A percentile compares a stretch with the other conserved stretches of the same genome.
Conservation (phyloP, 2,113 vertebrate species). For the Enhydra lutris region DNA sequence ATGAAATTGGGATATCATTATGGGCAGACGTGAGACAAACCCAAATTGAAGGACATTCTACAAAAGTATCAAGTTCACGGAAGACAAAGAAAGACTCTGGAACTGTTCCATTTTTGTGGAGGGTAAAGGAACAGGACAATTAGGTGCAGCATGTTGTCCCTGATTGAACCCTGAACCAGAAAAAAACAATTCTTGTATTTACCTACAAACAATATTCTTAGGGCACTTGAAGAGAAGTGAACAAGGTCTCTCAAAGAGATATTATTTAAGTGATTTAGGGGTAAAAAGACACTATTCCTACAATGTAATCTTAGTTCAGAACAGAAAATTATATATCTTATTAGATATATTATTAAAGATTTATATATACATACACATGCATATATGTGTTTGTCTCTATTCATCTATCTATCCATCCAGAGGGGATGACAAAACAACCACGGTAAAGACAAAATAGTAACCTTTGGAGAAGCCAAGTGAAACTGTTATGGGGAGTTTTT, state of each 20-base stretch:
- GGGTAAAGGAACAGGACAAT: background rate
- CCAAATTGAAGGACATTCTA: background rate
- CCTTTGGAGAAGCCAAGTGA: background rate
- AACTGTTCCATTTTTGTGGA: background rate
- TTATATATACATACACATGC: too few species aligned
- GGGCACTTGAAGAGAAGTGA: background rate
- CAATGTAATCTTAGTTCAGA: conserved; percentile 2
- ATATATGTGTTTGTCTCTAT: background rate
- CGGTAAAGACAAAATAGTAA: background rate
- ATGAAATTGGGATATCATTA: too few species aligned
- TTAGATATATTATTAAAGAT: background rate
- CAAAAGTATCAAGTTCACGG: background rate
- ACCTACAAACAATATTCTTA: background rate
- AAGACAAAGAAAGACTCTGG: background rate
- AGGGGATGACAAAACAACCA: background rate
- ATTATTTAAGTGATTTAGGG: background rate
- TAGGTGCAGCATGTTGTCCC: background rate
- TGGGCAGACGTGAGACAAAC: background rate
- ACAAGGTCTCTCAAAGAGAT: background rate
- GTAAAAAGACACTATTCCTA: background rate
- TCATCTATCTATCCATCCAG: background rate
- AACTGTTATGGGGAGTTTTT: background rate
- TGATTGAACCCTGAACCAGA: background rate
- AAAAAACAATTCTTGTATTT: background rate
- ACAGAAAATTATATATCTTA: background rate